phyloP scores from a whole-genome alignment of 2,888 invertebrate species.

The Drosophila colorata region DNA sequence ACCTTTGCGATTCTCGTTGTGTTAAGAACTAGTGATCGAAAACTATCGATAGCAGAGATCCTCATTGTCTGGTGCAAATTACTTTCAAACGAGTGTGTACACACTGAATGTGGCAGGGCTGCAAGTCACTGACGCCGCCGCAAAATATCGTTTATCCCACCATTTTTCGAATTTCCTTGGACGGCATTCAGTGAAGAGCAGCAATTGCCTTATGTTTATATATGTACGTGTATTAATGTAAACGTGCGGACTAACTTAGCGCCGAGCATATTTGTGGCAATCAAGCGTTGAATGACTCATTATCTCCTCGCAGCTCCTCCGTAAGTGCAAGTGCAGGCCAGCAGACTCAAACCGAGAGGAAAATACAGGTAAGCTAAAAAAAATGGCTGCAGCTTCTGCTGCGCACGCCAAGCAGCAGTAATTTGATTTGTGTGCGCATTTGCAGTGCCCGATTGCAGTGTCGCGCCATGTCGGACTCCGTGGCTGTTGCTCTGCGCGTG shows the following conservation, averaged over 20 bases:
- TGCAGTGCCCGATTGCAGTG: background rate
- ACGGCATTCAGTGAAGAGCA: background rate
- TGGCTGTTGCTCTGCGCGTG: slow-evolving; percentile 91
- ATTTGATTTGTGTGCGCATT: background rate
- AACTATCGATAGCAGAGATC: slow-evolving; percentile 5
- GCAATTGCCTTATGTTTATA: background rate
- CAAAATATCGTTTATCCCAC: slow-evolving; percentile 26
- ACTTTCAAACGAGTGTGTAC: background rate
- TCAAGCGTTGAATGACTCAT: background rate
- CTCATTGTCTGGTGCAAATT: background rate
- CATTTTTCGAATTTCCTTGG: slow-evolving; percentile 38
- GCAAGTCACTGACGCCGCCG: slow-evolving; percentile 19
- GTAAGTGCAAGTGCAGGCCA: background rate
- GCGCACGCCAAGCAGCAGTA: background rate
- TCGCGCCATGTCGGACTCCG: slow-evolving; percentile 34
- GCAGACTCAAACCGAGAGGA: background rate
- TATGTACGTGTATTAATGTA: background rate
- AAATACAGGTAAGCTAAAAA: slow-evolving; percentile 1
- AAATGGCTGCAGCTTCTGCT: background rate
- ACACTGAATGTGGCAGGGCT: slow-evolving; percentile 3
- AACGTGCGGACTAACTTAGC: background rate
- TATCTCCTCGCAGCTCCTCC: too few relatives aligned
- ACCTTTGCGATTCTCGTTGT: background rate
- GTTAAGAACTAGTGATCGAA: background rate
- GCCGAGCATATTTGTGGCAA: background rate